Evolutionary conservation across 2,797 vertebrate species (phyloP), one percentile per base, ranked within the genome.

Genomic region (Lepidocolaptes lacrymiger): DNA sequence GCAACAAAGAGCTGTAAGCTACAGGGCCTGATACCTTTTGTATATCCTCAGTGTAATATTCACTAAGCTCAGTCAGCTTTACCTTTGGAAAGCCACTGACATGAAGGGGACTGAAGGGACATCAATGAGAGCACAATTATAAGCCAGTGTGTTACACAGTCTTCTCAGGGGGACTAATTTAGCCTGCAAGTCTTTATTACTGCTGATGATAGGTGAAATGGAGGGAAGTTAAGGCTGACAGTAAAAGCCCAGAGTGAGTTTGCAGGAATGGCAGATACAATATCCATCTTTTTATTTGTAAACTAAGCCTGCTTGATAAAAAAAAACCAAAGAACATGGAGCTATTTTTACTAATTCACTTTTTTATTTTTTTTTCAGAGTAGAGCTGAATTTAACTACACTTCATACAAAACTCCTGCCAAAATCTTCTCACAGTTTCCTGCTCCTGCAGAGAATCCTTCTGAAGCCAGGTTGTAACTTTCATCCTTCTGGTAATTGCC

Each of bases 131-230:
- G 58, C 68, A 68, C 24, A 64, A 17, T 83, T 74, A 77, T 54
- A 48, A 92, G 48, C n/a, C 81, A 48, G 7, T 11, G 18, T 77
- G 54, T 55, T 75, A 54, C 52, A 56, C n/a, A 68, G 46, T 39
- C 26, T 17, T 88, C 91, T 83, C 78, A 72, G 24, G 64, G 56
- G 58, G 51, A 22, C 36, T 92, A 54, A 92, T 95, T 68, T 95
- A 85, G 37, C 49, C 78, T 77, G 67, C 59, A 89, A 74, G 67
- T 87, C 86, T 92, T 93, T 88, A 89, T 82, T 87, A 69, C 49
- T 92, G 61, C 2, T 85, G 71, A n/a, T 88, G 34, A 51, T 22
- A 46, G 43, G 75, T 36, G 36, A 92, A 83, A 92, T 30, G 49
- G 15, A 77, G 37, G 17, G 44, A 64, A 61, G 61, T 12, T 72